Conservation (phyloP, 2,113 vertebrate genomes). For the Cynopterus brachyotis region DNA sequence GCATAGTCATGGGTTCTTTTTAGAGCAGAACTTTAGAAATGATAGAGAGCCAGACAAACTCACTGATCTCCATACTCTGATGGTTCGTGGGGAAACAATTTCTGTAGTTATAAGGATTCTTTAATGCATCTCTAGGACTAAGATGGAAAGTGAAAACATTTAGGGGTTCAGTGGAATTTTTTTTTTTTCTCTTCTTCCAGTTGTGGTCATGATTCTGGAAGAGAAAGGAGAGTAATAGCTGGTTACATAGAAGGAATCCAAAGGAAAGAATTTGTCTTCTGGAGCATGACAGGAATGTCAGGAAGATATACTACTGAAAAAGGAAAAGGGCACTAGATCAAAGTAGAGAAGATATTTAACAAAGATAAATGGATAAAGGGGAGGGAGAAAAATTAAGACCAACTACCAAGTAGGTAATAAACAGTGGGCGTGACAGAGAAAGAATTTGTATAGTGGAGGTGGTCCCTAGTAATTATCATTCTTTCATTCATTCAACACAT, state of each 20-base stretch:
- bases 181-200: not conserved
- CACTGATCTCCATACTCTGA: not conserved
- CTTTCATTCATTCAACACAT: conserved; percentile 42
- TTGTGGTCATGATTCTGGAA: not conserved
- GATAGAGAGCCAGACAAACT: not conserved
- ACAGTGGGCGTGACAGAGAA: not conserved
- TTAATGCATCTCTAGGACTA: not conserved
- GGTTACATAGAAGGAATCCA: not conserved
- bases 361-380: not conserved
- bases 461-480: not conserved
- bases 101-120: not conserved
- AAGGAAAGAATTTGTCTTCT: not conserved
- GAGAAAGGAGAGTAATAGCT: not conserved
- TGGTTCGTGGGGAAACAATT: not conserved
- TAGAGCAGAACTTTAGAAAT: not conserved
- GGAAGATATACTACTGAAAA: not conserved
- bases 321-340: not conserved
- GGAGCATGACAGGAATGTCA: not conserved
- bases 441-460: not conserved
- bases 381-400: not conserved
- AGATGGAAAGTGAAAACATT: not conserved
- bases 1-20: not conserved
- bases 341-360: conserved; percentile 28
- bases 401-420: not conserved
- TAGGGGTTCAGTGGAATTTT: not conserved